These are phyloP conservation scores for Machimus rusticus DNA, from an alignment of 2,888 invertebrate genomes.

Conservation along the genomic window DNA sequence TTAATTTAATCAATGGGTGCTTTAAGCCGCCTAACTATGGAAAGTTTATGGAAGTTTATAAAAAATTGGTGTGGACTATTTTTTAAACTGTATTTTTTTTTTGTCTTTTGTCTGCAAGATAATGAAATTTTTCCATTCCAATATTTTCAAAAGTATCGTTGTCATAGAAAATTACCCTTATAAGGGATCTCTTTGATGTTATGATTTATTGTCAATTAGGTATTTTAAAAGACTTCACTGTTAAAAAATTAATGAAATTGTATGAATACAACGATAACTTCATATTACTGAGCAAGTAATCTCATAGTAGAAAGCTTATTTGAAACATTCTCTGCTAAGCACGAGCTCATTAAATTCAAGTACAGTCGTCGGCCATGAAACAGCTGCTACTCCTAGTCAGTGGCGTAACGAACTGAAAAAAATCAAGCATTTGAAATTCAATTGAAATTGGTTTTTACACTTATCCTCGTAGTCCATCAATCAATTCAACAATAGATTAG, in stretches of 20 bases:
- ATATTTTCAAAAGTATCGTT: no score
- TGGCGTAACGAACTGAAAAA: neutral
- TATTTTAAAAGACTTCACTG: no score
- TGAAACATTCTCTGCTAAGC: neutral
- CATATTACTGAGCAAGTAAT: neutral
- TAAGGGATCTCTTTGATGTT: no score
- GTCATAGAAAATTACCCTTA: no score
- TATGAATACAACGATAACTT: neutral
- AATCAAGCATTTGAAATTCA: neutral
- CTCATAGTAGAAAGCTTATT: neutral
- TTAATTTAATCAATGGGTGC: neutral
- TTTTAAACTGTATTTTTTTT: neutral
- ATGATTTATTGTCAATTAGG: no score
- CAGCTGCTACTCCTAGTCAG: neutral
- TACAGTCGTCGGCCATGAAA: constrained; percentile 1
- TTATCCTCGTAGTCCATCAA: neutral
- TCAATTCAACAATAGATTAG: neutral
- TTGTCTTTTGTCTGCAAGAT: no score
- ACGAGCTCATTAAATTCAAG: neutral
- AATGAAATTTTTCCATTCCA: no score
- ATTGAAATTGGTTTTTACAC: neutral
- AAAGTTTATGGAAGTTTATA: neutral
- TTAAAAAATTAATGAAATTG: neutral
- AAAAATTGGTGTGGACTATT: neutral
- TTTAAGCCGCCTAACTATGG: neutral